phyloP scores from a whole-genome alignment of 2,888 invertebrate genomes.

The Plagodis dolabraria region DNA sequence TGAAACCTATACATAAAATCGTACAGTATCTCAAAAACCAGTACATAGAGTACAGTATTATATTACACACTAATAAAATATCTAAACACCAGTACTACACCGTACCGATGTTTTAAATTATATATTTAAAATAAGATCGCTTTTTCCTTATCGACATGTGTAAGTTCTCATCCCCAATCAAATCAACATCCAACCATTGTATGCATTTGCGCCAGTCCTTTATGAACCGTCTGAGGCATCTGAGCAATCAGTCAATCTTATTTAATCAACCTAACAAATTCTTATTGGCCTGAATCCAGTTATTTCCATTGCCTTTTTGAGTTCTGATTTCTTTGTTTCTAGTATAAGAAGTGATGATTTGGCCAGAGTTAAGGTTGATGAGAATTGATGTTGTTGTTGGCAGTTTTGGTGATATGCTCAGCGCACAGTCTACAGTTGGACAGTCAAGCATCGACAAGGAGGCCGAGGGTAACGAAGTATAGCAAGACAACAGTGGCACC shows the following conservation, averaged over 20 bases:
- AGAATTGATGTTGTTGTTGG: conserved; percentile 54
- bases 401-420: conserved; percentile 76
- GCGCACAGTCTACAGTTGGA: conserved; percentile 82
- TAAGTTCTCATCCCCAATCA: conserved; percentile 43
- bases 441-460: conserved; percentile 85
- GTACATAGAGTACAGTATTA: no score
- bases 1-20: no score
- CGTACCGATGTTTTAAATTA: neutral
- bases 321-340: neutral
- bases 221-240: conserved; percentile 14
- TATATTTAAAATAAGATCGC: neutral
- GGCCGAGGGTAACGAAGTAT: conserved; percentile 87
- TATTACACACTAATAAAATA: no score
- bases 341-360: conserved; percentile 6
- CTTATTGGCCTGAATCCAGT: conserved; percentile 5
- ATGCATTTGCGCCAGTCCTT: conserved; percentile 37
- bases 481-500: conserved; percentile 82
- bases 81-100: no score
- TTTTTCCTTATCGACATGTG: neutral
- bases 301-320: conserved; percentile 3
- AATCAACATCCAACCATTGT: conserved; percentile 54
- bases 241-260: conserved; percentile 8
- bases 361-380: conserved; percentile 45
- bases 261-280: conserved; percentile 10
- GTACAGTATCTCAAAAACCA: no score